Conservation (phyloP, 2,888 invertebrate species). For the Alsophila aescularia region DNA sequence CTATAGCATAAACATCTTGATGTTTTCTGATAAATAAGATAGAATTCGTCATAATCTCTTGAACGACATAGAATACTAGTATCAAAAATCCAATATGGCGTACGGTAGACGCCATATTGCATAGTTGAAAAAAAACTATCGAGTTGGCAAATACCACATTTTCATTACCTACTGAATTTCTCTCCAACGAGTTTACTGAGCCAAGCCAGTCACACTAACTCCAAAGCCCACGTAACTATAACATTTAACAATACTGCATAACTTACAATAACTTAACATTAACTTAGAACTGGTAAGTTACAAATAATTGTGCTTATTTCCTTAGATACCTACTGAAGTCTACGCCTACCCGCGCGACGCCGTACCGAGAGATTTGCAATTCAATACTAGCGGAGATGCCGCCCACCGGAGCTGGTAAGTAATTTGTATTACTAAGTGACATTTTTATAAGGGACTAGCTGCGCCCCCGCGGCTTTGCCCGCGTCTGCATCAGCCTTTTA, state of each 20-base stretch:
- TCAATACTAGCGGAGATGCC: slow-evolving; percentile 91
- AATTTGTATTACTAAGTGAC: too few species aligned
- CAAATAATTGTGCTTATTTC: background rate
- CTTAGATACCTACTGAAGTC: slow-evolving; percentile 85
- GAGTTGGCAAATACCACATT: too few species aligned
- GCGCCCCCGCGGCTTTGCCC: background rate
- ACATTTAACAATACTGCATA: background rate
- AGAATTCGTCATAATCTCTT: too few species aligned
- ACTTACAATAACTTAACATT: background rate
- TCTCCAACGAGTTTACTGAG: background rate
- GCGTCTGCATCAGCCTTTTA: too few species aligned
- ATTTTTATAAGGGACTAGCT: background rate
- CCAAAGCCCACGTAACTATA: background rate
- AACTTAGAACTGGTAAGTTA: background rate
- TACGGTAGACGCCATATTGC: too few species aligned
- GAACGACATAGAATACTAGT: too few species aligned
- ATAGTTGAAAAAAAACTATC: too few species aligned
- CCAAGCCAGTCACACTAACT: background rate
- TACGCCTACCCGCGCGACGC: slow-evolving; percentile 89
- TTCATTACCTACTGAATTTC: too few species aligned
- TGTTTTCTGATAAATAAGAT: too few species aligned
- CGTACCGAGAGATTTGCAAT: slow-evolving; percentile 92
- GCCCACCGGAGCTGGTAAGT: slow-evolving; percentile 86
- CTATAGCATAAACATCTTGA: too few species aligned
- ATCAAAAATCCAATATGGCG: too few species aligned